Evolutionary conservation across 2,888 invertebrate genomes (phyloP).

Genomic region (Apotomis capreana): DNA sequence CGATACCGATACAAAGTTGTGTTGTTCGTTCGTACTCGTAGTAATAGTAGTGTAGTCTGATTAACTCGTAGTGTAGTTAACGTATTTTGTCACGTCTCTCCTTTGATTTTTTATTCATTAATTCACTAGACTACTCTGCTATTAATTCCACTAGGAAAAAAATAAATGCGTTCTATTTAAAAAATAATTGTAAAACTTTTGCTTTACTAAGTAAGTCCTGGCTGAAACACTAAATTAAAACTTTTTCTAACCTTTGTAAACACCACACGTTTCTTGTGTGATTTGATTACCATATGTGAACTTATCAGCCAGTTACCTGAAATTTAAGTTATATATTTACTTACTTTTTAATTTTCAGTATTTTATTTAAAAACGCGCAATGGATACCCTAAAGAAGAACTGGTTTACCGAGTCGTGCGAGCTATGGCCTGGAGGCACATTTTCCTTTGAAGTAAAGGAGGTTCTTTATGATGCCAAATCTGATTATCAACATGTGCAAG

Average conservation of each 20-base stretch:
- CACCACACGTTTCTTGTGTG: background rate
- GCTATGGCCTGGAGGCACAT: slow-evolving; percentile 95
- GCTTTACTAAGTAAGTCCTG: background rate
- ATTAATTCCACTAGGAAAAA: background rate
- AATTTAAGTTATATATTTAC: background rate
- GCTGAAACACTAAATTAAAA: background rate
- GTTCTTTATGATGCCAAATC: slow-evolving; percentile 91
- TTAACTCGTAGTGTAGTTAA: slow-evolving; percentile 11
- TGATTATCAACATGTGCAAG: slow-evolving; percentile 92
- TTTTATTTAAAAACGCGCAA: slow-evolving; percentile 55
- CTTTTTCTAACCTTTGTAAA: background rate
- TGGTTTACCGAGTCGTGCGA: slow-evolving; percentile 98
- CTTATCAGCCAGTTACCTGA: background rate
- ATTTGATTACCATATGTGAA: background rate
- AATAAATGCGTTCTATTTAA: background rate
- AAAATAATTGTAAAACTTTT: background rate
- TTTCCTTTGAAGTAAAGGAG: slow-evolving; percentile 92
- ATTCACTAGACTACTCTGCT: background rate
- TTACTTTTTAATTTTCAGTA: slow-evolving; percentile 4
- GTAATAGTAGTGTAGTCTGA: slow-evolving; percentile 4
- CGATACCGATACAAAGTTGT: background rate
- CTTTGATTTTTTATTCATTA: background rate
- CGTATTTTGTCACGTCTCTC: background rate
- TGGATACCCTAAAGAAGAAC: slow-evolving; percentile 89
- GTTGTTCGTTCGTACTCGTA: background rate